phyloP scores from a whole-genome alignment of 2,113 vertebrate genomes.

The Megaceryle torquata region DNA sequence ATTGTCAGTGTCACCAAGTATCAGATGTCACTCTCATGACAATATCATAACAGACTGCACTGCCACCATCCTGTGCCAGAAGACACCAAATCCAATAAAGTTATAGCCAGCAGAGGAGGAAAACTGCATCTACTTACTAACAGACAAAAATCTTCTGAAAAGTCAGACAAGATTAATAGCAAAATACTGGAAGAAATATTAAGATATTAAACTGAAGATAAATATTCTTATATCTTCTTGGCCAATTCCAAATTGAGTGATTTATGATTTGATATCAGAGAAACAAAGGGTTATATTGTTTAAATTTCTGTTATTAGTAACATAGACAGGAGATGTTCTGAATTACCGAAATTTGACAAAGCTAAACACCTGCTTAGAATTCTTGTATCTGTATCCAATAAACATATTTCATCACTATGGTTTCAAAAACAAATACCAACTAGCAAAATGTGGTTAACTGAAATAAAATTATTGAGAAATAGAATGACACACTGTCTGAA shows the following conservation, averaged over 20 bases:
- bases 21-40: not conserved
- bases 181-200: not conserved
- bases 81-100: not conserved
- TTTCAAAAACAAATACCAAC: conserved; percentile 34
- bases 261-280: not conserved
- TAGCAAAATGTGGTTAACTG: conserved; percentile 29
- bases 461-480: conserved; percentile 50
- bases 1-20: not conserved
- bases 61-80: not conserved
- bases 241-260: not conserved
- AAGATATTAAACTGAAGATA: not conserved
- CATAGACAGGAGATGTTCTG: not conserved
- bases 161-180: not conserved
- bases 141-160: not conserved
- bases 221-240: not conserved
- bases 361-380: conserved; percentile 23
- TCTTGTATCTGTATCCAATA: not conserved
- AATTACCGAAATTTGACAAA: conserved; percentile 10
- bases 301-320: not conserved
- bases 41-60: not conserved
- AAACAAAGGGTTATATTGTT: not conserved
- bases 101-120: not conserved
- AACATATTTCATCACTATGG: conserved; percentile 38
- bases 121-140: not conserved
- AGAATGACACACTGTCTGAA: conserved; percentile 28